These are phyloP conservation scores for Drosophila borealis DNA, from an alignment of 2,888 invertebrate species.

Conservation along the genomic window DNA sequence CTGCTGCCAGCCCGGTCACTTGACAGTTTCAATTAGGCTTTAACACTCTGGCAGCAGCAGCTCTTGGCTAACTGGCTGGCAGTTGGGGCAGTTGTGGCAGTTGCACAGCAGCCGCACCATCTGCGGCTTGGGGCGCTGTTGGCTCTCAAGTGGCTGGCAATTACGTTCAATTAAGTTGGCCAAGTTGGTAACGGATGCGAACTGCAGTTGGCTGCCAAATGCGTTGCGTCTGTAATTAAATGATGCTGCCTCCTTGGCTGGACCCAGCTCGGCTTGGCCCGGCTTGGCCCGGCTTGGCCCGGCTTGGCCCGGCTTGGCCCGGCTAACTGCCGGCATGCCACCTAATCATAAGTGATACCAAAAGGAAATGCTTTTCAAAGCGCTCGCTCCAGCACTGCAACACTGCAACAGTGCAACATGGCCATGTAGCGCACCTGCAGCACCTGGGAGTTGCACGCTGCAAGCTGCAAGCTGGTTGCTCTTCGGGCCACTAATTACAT, in stretches of 20 bases:
- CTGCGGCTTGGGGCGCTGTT: conserved; percentile 53
- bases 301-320: conserved; percentile 10
- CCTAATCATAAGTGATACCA: conserved; percentile 79
- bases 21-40: conserved; percentile 66
- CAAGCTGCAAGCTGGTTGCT: conserved; percentile 1
- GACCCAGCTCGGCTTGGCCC: background rate
- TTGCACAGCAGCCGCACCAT: conserved; percentile 24
- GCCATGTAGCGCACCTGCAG: conserved; percentile 39
- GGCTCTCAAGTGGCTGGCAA: conserved; percentile 78
- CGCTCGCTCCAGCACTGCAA: conserved; percentile 26
- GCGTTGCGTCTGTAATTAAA: conserved; percentile 71
- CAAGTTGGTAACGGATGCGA: conserved; percentile 76
- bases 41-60: conserved; percentile 48
- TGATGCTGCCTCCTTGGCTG: conserved; percentile 53
- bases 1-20: conserved; percentile 34
- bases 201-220: conserved; percentile 68
- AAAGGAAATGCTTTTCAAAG: conserved; percentile 73
- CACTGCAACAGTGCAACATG: conserved; percentile 3
- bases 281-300: background rate
- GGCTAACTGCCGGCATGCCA: conserved; percentile 68
- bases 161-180: conserved; percentile 77
- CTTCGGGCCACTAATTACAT: conserved; percentile 58
- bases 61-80: conserved; percentile 20
- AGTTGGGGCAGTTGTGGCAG: background rate
- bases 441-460: conserved; percentile 10